These are phyloP conservation scores for Blennius ocellaris DNA, from an alignment of 2,113 vertebrate genomes.

Conservation along the genomic window DNA sequence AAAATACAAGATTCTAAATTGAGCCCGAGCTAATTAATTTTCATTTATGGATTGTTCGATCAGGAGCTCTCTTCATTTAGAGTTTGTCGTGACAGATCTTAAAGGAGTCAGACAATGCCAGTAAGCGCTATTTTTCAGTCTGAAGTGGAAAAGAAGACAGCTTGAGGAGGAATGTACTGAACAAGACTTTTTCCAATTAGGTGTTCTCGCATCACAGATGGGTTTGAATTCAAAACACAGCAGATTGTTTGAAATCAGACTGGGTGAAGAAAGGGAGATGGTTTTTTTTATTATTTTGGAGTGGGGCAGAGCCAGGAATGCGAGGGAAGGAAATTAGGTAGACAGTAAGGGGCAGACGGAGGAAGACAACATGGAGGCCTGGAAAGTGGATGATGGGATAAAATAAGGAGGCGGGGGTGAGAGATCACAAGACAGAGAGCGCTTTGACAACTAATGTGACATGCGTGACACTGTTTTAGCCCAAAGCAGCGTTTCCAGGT, in stretches of 20 bases:
- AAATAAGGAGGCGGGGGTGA: conserved; percentile 26
- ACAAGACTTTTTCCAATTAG: conserved; percentile 46
- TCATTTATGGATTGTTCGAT: neutral
- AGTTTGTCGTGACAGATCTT: neutral
- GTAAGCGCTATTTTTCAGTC: neutral
- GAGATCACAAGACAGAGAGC: conserved; percentile 71
- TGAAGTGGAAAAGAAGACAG: conserved; percentile 1
- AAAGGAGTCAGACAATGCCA: conserved; percentile 6
- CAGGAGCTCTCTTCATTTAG: conserved; percentile 8
- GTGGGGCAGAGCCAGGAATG: conserved; percentile 36
- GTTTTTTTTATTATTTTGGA: no score
- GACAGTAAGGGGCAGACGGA: neutral
- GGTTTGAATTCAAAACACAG: conserved; percentile 54
- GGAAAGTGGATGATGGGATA: conserved; percentile 25
- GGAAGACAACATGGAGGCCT: conserved; percentile 4
- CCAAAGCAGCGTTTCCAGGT: conserved; percentile 68
- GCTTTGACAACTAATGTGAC: conserved; percentile 76
- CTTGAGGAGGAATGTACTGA: conserved; percentile 56
- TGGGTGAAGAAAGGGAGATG: conserved; percentile 29
- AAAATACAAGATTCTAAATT: conserved; percentile 6
- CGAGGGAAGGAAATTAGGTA: neutral
- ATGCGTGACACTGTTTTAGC: conserved; percentile 75
- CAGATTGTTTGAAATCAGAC: conserved; percentile 38
- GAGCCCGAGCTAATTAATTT: conserved; percentile 4
- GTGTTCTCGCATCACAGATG: conserved; percentile 28